Base-by-base conservation (phyloP, 1,140 invertebrate genomes). In the Panulirus ornatus region DNA sequence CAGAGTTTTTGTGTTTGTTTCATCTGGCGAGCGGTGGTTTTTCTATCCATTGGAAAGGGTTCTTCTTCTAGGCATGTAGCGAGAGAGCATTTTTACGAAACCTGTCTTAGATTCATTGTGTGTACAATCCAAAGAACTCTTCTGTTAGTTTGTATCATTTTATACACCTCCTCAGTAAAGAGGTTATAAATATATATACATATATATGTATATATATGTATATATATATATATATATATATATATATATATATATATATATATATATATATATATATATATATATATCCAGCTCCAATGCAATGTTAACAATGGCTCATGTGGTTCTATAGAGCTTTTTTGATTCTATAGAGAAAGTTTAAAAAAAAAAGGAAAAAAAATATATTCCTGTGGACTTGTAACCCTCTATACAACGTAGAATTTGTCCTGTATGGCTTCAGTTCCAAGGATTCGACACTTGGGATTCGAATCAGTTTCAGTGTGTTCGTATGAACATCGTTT, bases 221-320 rank as follows among this genome's bases (percentile, higher is more conserved):
- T 54, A 54, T 54, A 54, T 54, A 58, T 58, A 58, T 58, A 58
- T 58, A 58, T 58, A 58, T 58, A 58, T 58, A 58, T 58, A 58
- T 58, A 58, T 58, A 58, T 58, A 58, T 58, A 58, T 58, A 58
- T 58, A 58, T 58, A 58, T 58, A 58, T 58, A 58, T 58, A 58
- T 58, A 58, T 58, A 58, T 19, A 58, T 22, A 66, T 30, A 58
- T 58, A 58, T 58, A 58, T 58, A 58, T 58, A 58, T 19, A 58
- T 22, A 66, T 66, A 22, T 66, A 66, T 30, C 58, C n/a, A 66
- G 6, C n/a, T 58, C 27, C n/a, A 66, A 27, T 30, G 58, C 58
- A 30, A 66, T 66, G 27, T 66, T 30, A 66, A 30, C 5, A 22
- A 58, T n/a, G 14, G 54, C 6, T 58, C 54, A 58, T 22, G 19